These are phyloP conservation scores for Trichoplusia ni DNA, from an alignment of 1,140 invertebrate genomes.

Conservation along the genomic window DNA sequence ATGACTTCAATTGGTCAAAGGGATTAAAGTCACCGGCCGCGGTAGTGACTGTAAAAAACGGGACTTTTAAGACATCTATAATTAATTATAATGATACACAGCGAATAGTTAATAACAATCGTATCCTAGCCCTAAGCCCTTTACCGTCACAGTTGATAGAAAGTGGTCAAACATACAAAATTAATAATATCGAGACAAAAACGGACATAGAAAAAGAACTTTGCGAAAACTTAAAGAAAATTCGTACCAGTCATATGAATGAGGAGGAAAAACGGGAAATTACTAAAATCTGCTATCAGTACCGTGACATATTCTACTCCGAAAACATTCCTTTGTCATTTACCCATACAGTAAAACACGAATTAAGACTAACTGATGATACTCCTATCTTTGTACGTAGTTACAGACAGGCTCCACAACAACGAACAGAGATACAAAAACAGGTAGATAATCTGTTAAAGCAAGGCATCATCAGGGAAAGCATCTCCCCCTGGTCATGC, in stretches of 20 bases:
- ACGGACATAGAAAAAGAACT: neutral
- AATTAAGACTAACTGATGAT: constrained; percentile 8
- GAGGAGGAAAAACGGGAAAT: constrained; percentile 5
- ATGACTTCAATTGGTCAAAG: constrained; percentile 4
- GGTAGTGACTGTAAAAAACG: constrained; percentile 34
- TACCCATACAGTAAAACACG: constrained; percentile 10
- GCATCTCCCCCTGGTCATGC: constrained; percentile 39
- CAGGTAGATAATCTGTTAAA: constrained; percentile 44
- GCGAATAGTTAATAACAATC: constrained; percentile 19
- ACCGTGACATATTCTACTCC: neutral
- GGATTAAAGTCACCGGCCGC: constrained; percentile 35
- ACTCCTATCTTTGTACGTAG: constrained; percentile 3
- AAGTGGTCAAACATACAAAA: neutral
- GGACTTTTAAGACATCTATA: constrained; percentile 31
- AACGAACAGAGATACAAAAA: constrained; percentile 42
- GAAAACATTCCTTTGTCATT: constrained; percentile 1
- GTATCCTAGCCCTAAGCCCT: neutral
- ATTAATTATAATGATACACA: constrained; percentile 24
- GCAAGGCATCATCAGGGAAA: constrained; percentile 44
- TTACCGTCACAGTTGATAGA: neutral
- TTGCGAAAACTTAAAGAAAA: neutral
- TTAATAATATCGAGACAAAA: neutral
- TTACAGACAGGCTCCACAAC: constrained; percentile 33
- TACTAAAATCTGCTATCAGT: neutral
- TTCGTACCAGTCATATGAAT: constrained; percentile 7